Conservation (phyloP, 1,140 invertebrate genomes). For the Drosophila lacteicornis region DNA sequence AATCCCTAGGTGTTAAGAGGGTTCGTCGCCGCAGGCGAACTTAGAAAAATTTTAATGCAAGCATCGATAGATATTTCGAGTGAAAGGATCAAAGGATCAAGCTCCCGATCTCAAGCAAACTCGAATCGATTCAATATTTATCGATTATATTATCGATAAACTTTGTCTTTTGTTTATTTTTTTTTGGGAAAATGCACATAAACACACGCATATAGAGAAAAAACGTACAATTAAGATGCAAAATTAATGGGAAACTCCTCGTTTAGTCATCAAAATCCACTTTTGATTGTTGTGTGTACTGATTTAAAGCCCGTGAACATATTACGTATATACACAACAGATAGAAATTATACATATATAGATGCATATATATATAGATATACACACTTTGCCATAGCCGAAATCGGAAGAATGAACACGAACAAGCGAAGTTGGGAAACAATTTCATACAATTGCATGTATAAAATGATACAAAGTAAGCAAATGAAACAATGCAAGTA, state of each 20-base stretch:
- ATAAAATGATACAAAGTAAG: slow-evolving; percentile 51
- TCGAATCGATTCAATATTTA: too few species aligned
- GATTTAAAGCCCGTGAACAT: slow-evolving; percentile 39
- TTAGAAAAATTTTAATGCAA: slow-evolving; percentile 63
- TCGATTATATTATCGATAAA: background rate
- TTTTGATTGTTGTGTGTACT: slow-evolving; percentile 63
- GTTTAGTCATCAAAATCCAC: slow-evolving; percentile 25
- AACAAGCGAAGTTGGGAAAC: slow-evolving; percentile 22
- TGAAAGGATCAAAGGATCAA: background rate
- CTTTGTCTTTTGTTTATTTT: slow-evolving; percentile 31
- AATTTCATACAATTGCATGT: slow-evolving; percentile 53
- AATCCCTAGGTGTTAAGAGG: slow-evolving; percentile 54
- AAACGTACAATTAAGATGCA: slow-evolving; percentile 31
- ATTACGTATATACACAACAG: slow-evolving; percentile 40
- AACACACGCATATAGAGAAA: slow-evolving; percentile 11
- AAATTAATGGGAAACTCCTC: slow-evolving; percentile 31
- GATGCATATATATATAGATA: slow-evolving; percentile 19
- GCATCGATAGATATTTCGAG: slow-evolving; percentile 13
- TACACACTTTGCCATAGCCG: slow-evolving; percentile 49
- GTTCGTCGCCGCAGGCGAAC: slow-evolving; percentile 37
- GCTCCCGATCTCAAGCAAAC: background rate
- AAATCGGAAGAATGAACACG: slow-evolving; percentile 34
- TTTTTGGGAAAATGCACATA: slow-evolving; percentile 33
- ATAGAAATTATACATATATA: slow-evolving; percentile 30
- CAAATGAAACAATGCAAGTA: slow-evolving; percentile 65